Evolutionary conservation across 1,140 invertebrate species (phyloP).

Genomic region (Schlechtendalia chinensis): DNA sequence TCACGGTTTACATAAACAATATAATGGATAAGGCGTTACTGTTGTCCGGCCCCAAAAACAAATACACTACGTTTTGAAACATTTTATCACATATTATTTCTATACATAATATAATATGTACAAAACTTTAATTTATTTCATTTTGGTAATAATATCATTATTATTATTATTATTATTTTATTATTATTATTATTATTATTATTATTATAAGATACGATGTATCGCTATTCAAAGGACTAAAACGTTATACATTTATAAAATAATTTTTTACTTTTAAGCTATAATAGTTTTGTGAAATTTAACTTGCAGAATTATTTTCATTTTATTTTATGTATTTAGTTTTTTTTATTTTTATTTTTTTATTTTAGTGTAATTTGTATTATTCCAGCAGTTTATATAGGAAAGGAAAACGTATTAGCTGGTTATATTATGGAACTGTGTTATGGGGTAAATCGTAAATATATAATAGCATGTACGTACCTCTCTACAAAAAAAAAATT

Average conservation of each 20-base stretch:
- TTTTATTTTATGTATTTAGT: not conserved
- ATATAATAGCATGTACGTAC: not conserved
- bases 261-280: not conserved
- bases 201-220: no score
- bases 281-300: not conserved
- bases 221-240: not conserved
- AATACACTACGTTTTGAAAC: constrained; percentile 28
- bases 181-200: no score
- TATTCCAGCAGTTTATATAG: not conserved
- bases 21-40: constrained; percentile 57
- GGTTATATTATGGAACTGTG: constrained; percentile 18
- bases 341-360: not conserved
- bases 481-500: constrained; percentile 27
- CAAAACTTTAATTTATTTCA: constrained; percentile 4
- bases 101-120: not conserved
- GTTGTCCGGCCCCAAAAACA: constrained; percentile 10
- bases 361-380: not conserved
- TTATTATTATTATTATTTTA: no score
- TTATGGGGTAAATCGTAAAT: constrained; percentile 45
- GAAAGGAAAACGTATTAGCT: constrained; percentile 9
- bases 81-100: not conserved
- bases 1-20: constrained; percentile 63
- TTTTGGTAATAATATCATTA: not conserved
- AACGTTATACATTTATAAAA: not conserved
- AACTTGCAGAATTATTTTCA: not conserved